Evolutionary conservation across 2,888 invertebrate genomes (phyloP).

Genomic region (Exephanes ischioxanthus): DNA sequence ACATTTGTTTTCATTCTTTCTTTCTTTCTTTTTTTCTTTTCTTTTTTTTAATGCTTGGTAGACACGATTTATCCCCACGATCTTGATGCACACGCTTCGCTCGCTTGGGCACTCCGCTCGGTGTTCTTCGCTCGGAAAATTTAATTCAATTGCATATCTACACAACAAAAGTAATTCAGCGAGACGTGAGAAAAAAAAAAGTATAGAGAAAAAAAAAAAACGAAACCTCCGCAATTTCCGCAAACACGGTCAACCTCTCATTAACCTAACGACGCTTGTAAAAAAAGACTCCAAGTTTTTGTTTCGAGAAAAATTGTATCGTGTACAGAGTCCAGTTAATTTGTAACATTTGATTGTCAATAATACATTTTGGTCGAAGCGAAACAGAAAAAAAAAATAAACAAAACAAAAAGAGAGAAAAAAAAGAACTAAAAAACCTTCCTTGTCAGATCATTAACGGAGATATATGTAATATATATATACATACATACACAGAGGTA

Average conservation of each 20-base stretch:
- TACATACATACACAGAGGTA: conserved; percentile 38
- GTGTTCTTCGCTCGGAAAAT: conserved; percentile 29
- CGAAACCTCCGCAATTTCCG: conserved; percentile 37
- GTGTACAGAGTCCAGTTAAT: conserved; percentile 59
- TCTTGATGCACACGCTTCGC: conserved; percentile 28
- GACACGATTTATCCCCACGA: conserved; percentile 19
- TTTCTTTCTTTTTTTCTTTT: neutral
- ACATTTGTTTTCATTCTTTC: conserved; percentile 2
- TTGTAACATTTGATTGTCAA: conserved; percentile 68
- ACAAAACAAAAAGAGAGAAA: conserved; percentile 23
- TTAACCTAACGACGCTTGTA: conserved; percentile 44
- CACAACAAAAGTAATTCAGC: conserved; percentile 21
- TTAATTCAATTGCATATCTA: conserved; percentile 37
- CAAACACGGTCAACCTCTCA: conserved; percentile 9
- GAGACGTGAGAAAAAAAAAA: conserved; percentile 51
- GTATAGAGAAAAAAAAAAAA: conserved; percentile 56
- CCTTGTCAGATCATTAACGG: conserved; percentile 63
- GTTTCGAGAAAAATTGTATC: conserved; percentile 48
- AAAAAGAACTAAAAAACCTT: conserved; percentile 52
- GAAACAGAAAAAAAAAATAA: conserved; percentile 34
- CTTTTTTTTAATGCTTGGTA: conserved; percentile 3
- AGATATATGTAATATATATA: conserved; percentile 43
- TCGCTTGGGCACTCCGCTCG: conserved; percentile 16
- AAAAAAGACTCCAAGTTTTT: conserved; percentile 39
- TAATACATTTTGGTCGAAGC: conserved; percentile 69